Evolutionary conservation across 2,797 vertebrate species (phyloP).

Genomic region (Tapirus indicus): DNA sequence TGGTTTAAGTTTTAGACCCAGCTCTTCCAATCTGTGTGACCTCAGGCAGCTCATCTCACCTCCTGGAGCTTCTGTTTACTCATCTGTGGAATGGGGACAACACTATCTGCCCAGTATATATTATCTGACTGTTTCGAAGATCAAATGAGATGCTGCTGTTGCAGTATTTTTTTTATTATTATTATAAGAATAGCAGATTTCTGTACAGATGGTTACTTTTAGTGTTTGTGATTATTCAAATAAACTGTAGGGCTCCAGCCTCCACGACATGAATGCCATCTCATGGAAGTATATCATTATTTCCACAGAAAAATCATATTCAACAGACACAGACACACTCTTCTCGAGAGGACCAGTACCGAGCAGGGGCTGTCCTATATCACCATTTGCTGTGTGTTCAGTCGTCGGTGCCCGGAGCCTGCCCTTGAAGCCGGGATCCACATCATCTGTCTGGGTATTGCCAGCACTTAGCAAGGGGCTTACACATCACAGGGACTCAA

Average conservation of each 20-base stretch:
- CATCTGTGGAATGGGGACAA: not conserved
- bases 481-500: not conserved
- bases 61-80: not conserved
- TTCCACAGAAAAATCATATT: not conserved
- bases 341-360: not conserved
- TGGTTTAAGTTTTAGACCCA: not conserved
- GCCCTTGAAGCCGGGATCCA: not conserved
- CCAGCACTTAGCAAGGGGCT: not conserved
- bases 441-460: not conserved
- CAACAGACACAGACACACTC: not conserved
- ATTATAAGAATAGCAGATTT: not conserved
- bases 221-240: not conserved
- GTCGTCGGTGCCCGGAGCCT: not conserved
- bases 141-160: not conserved
- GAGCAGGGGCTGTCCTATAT: not conserved
- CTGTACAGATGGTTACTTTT: not conserved
- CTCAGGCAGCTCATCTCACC: not conserved
- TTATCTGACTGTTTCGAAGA: not conserved
- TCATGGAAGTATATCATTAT: not conserved
- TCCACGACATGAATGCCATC: not conserved
- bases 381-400: not conserved
- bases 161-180: not conserved
- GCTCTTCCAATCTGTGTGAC: not conserved
- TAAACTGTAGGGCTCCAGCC: too few species aligned
- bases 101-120: not conserved